A percentile compares a stretch with the other conserved stretches of the same genome.
Evolutionary conservation across 1,140 invertebrate genomes (phyloP).

Genomic region (Dufourea novaeangliae): DNA sequence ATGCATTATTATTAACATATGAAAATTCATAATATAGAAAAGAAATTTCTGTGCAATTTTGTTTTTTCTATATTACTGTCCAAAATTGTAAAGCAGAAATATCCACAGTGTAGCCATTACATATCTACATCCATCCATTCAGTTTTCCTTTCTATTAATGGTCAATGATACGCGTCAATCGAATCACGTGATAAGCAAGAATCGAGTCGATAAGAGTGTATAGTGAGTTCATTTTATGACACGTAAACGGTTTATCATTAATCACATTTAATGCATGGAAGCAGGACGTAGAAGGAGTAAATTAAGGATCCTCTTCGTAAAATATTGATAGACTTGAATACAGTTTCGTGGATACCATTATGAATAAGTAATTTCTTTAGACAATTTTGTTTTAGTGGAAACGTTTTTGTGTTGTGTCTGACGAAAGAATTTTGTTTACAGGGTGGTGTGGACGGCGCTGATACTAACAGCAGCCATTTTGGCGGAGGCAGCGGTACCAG

Average conservation of each 20-base stretch:
- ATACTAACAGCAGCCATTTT: slow-evolving; percentile 67
- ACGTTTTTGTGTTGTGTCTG: neutral
- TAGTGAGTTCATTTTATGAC: neutral
- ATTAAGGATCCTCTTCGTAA: too few species aligned
- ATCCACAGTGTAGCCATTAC: too few species aligned
- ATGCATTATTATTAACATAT: too few species aligned
- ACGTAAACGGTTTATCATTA: neutral
- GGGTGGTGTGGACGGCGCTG: slow-evolving; percentile 78
- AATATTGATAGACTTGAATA: too few species aligned
- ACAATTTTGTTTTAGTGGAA: neutral
- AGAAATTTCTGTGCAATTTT: too few species aligned
- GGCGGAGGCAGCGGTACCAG: slow-evolving; percentile 69
- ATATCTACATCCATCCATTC: neutral
- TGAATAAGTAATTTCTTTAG: neutral
- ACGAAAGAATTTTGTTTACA: slow-evolving; percentile 49
- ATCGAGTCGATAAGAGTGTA: neutral
- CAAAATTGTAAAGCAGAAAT: too few species aligned
- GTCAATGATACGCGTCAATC: neutral
- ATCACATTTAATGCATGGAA: neutral
- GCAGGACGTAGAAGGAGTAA: too few species aligned
- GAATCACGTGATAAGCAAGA: neutral
- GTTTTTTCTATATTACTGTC: too few species aligned
- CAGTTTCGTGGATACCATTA: neutral
- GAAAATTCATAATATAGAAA: too few species aligned
- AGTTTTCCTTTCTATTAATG: neutral